A percentile compares a stretch with the other conserved stretches of the same genome.
phyloP scores from a whole-genome alignment of 2,113 vertebrate species.

The Todiramphus chloris region DNA sequence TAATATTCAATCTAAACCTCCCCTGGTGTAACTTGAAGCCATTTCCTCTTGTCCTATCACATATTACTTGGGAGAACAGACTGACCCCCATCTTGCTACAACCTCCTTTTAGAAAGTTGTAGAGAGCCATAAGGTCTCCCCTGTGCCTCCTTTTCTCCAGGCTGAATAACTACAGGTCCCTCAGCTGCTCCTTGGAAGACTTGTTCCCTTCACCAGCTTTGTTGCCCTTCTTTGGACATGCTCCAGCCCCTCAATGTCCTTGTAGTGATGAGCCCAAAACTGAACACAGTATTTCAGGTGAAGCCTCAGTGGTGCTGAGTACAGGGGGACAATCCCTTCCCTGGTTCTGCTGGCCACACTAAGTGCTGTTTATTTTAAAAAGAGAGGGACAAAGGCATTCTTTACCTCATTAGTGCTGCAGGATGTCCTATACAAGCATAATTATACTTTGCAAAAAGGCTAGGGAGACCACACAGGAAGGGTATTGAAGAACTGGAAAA shows the following conservation, averaged over 20 bases:
- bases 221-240: rapidly evolving
- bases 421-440: conserved; percentile 26
- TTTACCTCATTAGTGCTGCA: conserved; percentile 50
- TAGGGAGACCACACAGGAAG: conserved; percentile 63
- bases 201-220: background rate
- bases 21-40: background rate
- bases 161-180: background rate
- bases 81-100: rapidly evolving
- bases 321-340: background rate
- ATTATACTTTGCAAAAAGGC: conserved; percentile 19
- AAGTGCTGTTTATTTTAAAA: background rate
- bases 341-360: background rate
- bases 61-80: background rate
- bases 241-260: background rate
- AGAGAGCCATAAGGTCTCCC: background rate
- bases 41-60: rapidly evolving
- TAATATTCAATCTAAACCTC: background rate
- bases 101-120: background rate
- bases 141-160: background rate
- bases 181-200: background rate
- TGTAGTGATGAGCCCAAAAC: background rate
- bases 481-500: conserved; percentile 27
- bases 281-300: rapidly evolving
- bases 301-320: background rate
- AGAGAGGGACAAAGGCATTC: background rate